These are phyloP conservation scores for Artemia franciscana DNA, from an alignment of 1,140 invertebrate species.

Conservation along the genomic window DNA sequence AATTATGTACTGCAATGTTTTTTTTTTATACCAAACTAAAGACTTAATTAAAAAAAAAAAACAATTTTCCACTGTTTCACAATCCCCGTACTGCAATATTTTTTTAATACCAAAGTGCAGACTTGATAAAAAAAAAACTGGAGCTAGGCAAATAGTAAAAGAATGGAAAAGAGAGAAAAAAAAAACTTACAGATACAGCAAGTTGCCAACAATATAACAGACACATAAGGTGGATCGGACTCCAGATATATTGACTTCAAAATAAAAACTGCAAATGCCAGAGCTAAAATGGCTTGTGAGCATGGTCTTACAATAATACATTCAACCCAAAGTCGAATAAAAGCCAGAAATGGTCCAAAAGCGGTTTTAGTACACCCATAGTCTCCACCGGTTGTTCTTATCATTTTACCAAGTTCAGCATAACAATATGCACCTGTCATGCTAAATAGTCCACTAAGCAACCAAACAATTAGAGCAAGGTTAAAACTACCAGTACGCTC, in stretches of 20 bases:
- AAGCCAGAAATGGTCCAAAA: too few relatives aligned
- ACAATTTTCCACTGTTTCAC: too few relatives aligned
- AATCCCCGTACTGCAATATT: too few relatives aligned
- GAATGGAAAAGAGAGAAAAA: too few relatives aligned
- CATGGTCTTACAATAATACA: slow-evolving; percentile 90
- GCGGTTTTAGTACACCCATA: slow-evolving; percentile 93
- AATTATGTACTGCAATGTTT: too few relatives aligned
- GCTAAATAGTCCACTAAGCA: slow-evolving; percentile 55
- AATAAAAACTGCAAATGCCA: slow-evolving; percentile 79
- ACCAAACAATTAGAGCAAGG: slow-evolving; percentile 63
- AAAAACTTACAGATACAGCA: slow-evolving; percentile 68
- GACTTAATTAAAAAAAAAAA: too few relatives aligned
- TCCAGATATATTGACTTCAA: slow-evolving; percentile 75
- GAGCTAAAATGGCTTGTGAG: slow-evolving; percentile 73
- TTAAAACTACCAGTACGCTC: slow-evolving; percentile 67
- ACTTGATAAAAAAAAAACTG: too few relatives aligned
- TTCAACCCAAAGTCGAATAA: slow-evolving; percentile 85
- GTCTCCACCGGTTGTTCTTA: slow-evolving; percentile 73
- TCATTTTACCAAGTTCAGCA: slow-evolving; percentile 84
- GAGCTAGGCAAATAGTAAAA: too few relatives aligned
- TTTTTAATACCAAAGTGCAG: too few relatives aligned
- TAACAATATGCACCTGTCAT: slow-evolving; percentile 88
- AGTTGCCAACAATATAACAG: slow-evolving; percentile 50
- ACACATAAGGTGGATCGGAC: slow-evolving; percentile 55
- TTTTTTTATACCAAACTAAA: too few relatives aligned